Conservation (phyloP, 2,797 vertebrate genomes). For the Gadopsis bispinosus region DNA sequence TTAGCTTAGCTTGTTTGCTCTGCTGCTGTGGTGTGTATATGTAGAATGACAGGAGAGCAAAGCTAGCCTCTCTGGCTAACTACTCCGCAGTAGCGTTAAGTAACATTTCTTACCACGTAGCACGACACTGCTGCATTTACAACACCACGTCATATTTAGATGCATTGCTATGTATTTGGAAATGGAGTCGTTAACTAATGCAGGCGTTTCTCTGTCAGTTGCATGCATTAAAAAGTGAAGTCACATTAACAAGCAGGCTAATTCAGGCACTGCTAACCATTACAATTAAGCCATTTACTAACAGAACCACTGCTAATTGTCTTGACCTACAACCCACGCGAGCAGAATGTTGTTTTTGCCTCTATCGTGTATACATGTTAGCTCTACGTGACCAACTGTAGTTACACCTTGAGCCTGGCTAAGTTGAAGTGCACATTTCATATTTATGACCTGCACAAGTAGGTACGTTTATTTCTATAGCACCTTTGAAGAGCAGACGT, state of each 20-base stretch:
- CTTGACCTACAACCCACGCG: not conserved
- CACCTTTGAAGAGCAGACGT: not conserved
- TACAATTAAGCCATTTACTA: not conserved
- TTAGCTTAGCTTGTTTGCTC: conserved; percentile 71
- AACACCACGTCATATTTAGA: not conserved
- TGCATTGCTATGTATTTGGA: not conserved
- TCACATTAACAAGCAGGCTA: conserved; percentile 33
- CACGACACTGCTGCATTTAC: not conserved
- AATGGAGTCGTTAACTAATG: not conserved
- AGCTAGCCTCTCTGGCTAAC: conserved; percentile 47
- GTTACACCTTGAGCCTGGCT: not conserved
- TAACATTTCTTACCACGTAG: conserved; percentile 6
- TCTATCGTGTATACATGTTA: not conserved
- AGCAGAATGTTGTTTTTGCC: not conserved
- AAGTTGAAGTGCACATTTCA: not conserved
- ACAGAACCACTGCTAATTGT: not conserved
- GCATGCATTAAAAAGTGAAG: not conserved
- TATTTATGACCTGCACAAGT: not conserved
- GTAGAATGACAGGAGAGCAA: conserved; percentile 47
- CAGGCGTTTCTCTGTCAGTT: not conserved
- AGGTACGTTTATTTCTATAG: not conserved
- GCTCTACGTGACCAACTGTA: not conserved
- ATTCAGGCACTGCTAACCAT: not conserved
- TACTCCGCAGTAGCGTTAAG: conserved; percentile 7
- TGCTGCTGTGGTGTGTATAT: conserved; percentile 30